These are phyloP conservation scores for Diploscapter pachys DNA, from an alignment of 1,140 invertebrate species.

Conservation along the genomic window DNA sequence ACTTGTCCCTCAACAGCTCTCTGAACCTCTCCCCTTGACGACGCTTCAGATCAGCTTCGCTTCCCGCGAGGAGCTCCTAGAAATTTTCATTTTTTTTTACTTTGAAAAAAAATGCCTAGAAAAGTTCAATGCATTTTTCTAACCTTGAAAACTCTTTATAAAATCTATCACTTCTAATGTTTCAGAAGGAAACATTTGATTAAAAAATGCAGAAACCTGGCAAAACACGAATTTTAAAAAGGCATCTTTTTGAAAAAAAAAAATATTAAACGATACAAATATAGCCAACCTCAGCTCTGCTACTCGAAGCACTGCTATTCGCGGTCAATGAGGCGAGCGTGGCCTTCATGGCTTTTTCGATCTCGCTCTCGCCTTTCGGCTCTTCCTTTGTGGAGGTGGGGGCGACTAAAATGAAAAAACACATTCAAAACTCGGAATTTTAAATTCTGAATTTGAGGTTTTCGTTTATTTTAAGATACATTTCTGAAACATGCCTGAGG, in stretches of 20 bases:
- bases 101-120: too few relatives aligned
- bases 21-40: slow-evolving; percentile 38
- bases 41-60: slow-evolving; percentile 23
- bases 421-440: too few relatives aligned
- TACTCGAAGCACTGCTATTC: too few relatives aligned
- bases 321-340: slow-evolving; percentile 24
- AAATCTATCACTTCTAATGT: not conserved
- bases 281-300: not conserved
- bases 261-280: not conserved
- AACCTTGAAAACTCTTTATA: not conserved
- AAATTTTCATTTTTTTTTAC: too few relatives aligned
- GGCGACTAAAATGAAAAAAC: too few relatives aligned
- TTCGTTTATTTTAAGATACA: too few relatives aligned
- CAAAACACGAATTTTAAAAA: not conserved
- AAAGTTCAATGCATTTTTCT: too few relatives aligned
- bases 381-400: slow-evolving; percentile 1
- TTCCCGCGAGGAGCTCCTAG: not conserved
- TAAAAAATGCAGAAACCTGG: not conserved
- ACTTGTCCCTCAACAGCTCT: slow-evolving; percentile 81
- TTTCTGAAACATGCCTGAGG: too few relatives aligned
- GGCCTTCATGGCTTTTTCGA: slow-evolving; percentile 42
- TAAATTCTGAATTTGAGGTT: too few relatives aligned
- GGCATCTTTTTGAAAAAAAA: not conserved
- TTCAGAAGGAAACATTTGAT: not conserved
- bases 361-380: slow-evolving; percentile 12